phyloP scores from a whole-genome alignment of 2,113 vertebrate species.

The Coptodon rendalli region DNA sequence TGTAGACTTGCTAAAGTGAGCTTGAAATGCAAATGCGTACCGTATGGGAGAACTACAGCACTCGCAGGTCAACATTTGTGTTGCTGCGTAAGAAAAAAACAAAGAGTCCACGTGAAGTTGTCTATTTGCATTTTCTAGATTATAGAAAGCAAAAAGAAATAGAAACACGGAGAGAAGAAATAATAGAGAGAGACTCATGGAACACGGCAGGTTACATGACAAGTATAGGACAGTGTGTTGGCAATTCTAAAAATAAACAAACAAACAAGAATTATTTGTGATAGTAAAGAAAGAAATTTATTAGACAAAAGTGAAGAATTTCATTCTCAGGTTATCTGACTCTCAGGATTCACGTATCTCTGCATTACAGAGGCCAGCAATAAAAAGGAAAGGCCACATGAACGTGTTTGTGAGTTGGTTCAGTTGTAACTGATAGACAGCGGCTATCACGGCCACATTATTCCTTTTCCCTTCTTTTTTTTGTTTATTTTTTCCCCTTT shows the following conservation, averaged over 20 bases:
- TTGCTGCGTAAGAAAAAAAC: background rate
- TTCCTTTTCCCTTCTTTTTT: background rate
- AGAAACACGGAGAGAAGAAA: background rate
- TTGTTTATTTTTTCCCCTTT: background rate
- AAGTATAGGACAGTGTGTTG: background rate
- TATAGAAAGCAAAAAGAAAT: background rate
- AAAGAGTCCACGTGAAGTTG: background rate
- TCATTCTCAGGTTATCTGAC: background rate
- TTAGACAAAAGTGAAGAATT: background rate
- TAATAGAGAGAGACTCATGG: background rate
- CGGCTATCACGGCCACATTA: background rate
- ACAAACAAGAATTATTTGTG: background rate
- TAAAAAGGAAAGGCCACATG: background rate
- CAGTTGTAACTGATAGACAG: background rate
- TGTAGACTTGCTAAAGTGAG: slow-evolving; percentile 51
- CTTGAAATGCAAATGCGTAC: background rate
- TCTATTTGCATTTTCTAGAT: accelerated
- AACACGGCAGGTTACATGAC: accelerated
- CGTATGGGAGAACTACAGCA: background rate
- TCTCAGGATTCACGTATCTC: background rate
- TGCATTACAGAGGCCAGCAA: background rate
- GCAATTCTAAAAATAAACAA: background rate
- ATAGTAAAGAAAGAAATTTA: background rate
- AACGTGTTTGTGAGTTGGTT: background rate
- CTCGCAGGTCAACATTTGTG: background rate